Conservation (phyloP, 2,888 invertebrate genomes). For the Drosophila maculinotata region DNA sequence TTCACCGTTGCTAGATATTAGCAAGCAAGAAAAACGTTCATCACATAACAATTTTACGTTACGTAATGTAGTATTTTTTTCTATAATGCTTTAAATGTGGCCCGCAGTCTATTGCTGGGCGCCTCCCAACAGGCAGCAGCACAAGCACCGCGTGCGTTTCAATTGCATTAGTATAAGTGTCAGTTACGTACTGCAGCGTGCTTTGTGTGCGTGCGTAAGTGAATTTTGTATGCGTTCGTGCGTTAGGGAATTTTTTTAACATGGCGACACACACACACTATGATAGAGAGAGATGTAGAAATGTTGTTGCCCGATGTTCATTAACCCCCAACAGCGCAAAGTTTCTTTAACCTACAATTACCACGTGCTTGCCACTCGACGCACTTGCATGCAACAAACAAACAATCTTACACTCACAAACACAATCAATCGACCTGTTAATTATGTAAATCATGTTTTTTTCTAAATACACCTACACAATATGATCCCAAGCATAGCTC, state of each 20-base stretch:
- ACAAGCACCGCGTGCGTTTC: conserved; percentile 56
- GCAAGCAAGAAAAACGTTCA: conserved; percentile 44
- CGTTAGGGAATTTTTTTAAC: no score
- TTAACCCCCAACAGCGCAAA: conserved; percentile 69
- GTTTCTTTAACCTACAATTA: conserved; percentile 81
- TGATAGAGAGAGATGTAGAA: conserved; percentile 2
- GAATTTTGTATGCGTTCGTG: conserved; percentile 18
- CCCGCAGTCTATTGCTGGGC: conserved; percentile 54
- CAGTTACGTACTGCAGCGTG: conserved; percentile 36
- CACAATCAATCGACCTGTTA: conserved; percentile 15
- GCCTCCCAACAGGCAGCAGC: conserved; percentile 31
- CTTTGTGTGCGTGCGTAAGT: conserved; percentile 10
- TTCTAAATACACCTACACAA: conserved; percentile 15
- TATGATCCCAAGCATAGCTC: conserved; percentile 8
- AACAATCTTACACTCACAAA: conserved; percentile 9
- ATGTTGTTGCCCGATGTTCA: conserved; percentile 67
- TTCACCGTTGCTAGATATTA: conserved; percentile 32
- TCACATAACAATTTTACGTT: conserved; percentile 80
- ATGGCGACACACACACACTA: conserved; percentile 51
- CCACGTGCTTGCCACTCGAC: conserved; percentile 73
- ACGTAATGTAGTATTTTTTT: conserved; percentile 76
- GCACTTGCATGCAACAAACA: conserved; percentile 56
- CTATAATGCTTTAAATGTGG: conserved; percentile 72
- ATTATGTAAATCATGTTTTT: conserved; percentile 79
- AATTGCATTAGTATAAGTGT: conserved; percentile 55